Percentiles rank a stretch among this genome's conserved stretches.
phyloP scores from a whole-genome alignment of 2,797 vertebrate genomes.

The Microtus californicus region DNA sequence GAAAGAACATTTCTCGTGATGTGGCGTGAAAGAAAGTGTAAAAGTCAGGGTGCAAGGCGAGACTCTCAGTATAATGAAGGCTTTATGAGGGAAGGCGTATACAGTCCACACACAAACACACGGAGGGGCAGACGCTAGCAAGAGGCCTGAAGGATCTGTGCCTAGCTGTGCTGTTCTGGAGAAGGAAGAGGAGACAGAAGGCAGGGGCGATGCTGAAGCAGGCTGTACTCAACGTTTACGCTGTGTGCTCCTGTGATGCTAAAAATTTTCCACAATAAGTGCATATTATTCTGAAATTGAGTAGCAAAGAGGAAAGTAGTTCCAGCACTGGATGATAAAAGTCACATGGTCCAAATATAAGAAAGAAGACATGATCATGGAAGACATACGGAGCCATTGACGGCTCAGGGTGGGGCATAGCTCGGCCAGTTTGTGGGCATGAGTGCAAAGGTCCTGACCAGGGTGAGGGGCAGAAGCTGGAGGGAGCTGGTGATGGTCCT shows the following conservation, averaged over 20 bases:
- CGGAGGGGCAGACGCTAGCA: not conserved
- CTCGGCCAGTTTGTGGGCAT: not conserved
- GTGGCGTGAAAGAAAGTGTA: not conserved
- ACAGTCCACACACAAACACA: not conserved
- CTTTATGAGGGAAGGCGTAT: not conserved
- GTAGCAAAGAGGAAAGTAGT: not conserved
- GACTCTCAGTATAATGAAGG: not conserved
- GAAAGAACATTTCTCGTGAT: not conserved
- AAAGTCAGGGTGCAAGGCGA: constrained; percentile 14
- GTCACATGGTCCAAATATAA: not conserved
- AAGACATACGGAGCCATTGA: not conserved
- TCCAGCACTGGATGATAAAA: not conserved
- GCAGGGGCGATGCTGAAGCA: not conserved
- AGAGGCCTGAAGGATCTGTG: not conserved
- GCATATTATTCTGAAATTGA: constrained; percentile 40
- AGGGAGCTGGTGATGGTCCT: not conserved
- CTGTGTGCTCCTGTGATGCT: not conserved
- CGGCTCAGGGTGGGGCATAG: not conserved
- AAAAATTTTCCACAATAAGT: not conserved
- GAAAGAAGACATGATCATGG: not conserved
- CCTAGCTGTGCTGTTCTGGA: not conserved
- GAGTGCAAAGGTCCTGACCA: not conserved
- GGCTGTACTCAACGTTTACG: not conserved
- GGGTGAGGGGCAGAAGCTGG: not conserved
- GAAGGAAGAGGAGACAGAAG: constrained; percentile 1